Percentiles rank a stretch among this genome's conserved stretches.
Conservation (phyloP, 2,113 vertebrate genomes). For the Chroicocephalus ridibundus region DNA sequence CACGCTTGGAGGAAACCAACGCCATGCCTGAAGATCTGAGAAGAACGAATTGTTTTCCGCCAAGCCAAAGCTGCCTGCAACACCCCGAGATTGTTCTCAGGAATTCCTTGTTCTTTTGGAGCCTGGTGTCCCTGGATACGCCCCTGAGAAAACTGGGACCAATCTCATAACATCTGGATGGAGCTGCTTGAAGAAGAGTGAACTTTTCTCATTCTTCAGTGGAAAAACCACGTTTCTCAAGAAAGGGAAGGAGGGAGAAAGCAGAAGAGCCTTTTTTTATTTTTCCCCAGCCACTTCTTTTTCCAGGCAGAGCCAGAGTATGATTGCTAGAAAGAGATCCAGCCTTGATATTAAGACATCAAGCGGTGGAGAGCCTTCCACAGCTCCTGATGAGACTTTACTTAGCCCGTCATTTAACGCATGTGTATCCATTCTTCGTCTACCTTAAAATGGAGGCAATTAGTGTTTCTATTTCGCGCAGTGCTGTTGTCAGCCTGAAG, state of each 20-base stretch:
- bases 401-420: neutral
- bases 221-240: neutral
- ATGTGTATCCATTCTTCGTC: neutral
- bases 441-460: neutral
- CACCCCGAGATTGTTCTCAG: neutral
- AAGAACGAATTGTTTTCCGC: neutral
- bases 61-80: neutral
- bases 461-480: neutral
- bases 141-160: neutral
- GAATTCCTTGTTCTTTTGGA: neutral
- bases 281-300: neutral
- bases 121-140: neutral
- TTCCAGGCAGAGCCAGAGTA: neutral
- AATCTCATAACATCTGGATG: neutral
- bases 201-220: neutral
- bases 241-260: neutral
- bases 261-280: neutral
- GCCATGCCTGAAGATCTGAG: neutral
- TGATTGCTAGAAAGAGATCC: constrained; percentile 12
- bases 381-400: neutral
- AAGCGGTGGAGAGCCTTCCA: neutral
- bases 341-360: neutral
- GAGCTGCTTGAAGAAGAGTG: neutral
- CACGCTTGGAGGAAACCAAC: neutral
- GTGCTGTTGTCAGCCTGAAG: neutral